These are phyloP conservation scores for Oryzias curvinotus DNA, from an alignment of 2,113 vertebrate genomes.

Conservation along the genomic window DNA sequence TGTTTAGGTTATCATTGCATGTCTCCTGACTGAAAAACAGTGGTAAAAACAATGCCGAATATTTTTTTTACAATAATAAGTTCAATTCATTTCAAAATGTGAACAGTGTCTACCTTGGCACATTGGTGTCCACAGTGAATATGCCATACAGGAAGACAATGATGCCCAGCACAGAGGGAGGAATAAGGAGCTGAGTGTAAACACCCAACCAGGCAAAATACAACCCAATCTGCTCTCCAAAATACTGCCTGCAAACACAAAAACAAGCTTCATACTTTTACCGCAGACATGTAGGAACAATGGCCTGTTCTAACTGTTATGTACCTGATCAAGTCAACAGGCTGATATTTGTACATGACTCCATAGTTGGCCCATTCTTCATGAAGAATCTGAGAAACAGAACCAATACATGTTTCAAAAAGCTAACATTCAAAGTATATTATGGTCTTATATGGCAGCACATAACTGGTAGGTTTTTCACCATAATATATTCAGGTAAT, in stretches of 20 bases:
- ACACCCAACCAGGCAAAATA: conserved; percentile 98
- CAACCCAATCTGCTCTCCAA: conserved; percentile 96
- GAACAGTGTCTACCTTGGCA: conserved; percentile 85
- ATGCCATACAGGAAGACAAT: conserved; percentile 97
- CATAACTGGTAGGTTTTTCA: too few species aligned
- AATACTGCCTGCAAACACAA: conserved; percentile 87
- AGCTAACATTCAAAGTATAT: too few species aligned
- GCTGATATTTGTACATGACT: conserved; percentile 95
- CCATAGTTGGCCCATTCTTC: conserved; percentile 96
- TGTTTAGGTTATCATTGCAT: conserved; percentile 83
- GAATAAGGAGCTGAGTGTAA: conserved; percentile 95
- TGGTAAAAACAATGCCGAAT: conserved; percentile 1
- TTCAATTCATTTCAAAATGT: neutral
- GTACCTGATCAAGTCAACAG: conserved; percentile 95
- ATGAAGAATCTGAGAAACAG: conserved; percentile 84
- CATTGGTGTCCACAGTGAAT: conserved; percentile 88
- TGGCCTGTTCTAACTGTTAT: neutral
- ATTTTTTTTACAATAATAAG: neutral
- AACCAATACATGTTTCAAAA: neutral
- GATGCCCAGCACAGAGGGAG: conserved; percentile 90
- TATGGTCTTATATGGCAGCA: too few species aligned
- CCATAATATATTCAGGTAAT: too few species aligned
- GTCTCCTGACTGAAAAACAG: conserved; percentile 85
- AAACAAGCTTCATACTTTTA: neutral
- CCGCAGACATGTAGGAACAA: neutral